Evolutionary conservation across 2,888 invertebrate species (phyloP).

Genomic region (Xestia xanthographa): DNA sequence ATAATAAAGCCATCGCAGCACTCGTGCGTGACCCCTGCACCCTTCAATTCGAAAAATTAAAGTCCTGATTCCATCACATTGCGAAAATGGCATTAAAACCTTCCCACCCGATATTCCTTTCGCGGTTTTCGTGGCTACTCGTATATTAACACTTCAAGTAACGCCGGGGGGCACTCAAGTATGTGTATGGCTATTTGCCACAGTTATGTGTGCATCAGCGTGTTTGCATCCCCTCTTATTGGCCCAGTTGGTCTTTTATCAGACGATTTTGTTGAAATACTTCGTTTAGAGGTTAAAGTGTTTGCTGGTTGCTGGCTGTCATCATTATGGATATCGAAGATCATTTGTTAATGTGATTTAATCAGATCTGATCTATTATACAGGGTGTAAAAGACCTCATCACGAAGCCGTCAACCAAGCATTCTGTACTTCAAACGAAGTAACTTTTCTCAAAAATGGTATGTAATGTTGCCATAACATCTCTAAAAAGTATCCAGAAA

Average conservation of each 20-base stretch:
- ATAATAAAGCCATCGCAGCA: neutral
- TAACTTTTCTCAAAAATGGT: too few species aligned
- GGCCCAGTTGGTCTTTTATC: constrained; percentile 14
- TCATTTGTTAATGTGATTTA: neutral
- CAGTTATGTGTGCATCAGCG: constrained; percentile 47
- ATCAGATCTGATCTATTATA: too few species aligned
- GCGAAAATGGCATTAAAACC: neutral
- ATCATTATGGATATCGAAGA: neutral
- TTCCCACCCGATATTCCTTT: constrained; percentile 11
- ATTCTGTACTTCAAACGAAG: too few species aligned
- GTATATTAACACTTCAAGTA: constrained; percentile 61
- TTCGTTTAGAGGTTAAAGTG: neutral
- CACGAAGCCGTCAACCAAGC: too few species aligned
- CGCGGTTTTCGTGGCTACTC: constrained; percentile 56
- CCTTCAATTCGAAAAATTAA: too few species aligned
- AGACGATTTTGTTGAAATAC: constrained; percentile 30
- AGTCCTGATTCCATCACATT: neutral
- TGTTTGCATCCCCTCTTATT: constrained; percentile 58
- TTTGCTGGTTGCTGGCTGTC: constrained; percentile 1
- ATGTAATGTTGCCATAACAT: too few species aligned
- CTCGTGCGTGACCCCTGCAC: neutral
- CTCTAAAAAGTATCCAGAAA: too few species aligned
- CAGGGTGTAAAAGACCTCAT: too few species aligned
- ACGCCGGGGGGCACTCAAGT: constrained; percentile 46
- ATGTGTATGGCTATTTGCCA: constrained; percentile 56